phyloP scores from a whole-genome alignment of 2,113 vertebrate genomes.

The Ammodramus savannarum region DNA sequence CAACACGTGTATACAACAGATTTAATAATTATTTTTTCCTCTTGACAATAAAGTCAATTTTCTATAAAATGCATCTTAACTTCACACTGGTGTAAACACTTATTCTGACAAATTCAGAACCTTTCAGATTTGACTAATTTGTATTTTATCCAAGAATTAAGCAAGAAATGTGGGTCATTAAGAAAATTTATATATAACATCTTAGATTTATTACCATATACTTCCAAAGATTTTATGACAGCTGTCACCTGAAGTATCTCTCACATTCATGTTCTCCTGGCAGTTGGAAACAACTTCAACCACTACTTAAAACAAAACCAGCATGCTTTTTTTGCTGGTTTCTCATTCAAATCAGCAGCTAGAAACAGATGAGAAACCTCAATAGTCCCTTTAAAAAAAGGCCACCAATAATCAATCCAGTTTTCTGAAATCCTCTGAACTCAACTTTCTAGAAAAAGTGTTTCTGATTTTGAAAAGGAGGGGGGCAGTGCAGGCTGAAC shows the following conservation, averaged over 20 bases:
- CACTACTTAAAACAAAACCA: neutral
- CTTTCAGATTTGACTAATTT: neutral
- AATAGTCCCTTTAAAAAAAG: neutral
- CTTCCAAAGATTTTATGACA: neutral
- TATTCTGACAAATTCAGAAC: neutral
- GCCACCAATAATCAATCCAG: neutral
- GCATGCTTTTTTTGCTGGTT: neutral
- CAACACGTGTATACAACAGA: neutral
- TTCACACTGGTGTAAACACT: neutral
- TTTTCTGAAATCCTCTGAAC: neutral
- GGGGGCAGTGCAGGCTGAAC: conserved; percentile 19
- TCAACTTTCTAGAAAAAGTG: neutral
- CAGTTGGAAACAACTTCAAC: neutral
- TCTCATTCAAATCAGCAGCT: neutral
- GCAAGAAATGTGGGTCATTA: neutral
- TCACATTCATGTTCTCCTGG: neutral
- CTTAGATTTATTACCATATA: neutral
- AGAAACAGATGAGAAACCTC: neutral
- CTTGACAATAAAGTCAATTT: neutral
- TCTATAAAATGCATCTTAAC: neutral
- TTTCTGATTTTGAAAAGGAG: conserved; percentile 20
- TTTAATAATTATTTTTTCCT: neutral
- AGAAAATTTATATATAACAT: neutral
- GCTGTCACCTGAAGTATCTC: neutral
- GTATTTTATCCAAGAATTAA: neutral